Evolutionary conservation across 1,140 invertebrate genomes (phyloP).

Genomic region (Diuraphis noxia): DNA sequence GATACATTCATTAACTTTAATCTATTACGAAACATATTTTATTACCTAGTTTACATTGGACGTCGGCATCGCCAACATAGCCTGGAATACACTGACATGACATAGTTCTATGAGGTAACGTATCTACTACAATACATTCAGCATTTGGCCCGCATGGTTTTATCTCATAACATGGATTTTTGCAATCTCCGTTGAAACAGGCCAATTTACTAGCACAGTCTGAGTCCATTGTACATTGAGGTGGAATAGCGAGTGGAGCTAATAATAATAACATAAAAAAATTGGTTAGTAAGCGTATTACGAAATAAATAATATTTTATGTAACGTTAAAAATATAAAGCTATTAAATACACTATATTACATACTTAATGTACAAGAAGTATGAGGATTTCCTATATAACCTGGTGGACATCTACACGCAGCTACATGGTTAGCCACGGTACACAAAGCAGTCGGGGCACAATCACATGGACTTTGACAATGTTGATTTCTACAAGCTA

Average conservation of each 20-base stretch:
- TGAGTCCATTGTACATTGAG: conserved; percentile 76
- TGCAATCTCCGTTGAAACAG: conserved; percentile 78
- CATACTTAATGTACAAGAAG: conserved; percentile 68
- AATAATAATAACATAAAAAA: conserved; percentile 35
- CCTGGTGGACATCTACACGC: conserved; percentile 81
- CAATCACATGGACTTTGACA: conserved; percentile 82
- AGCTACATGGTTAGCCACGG: conserved; percentile 75
- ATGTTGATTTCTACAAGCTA: conserved; percentile 74
- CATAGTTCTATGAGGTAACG: conserved; percentile 82
- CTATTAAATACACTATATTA: conserved; percentile 36
- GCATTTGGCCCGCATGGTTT: conserved; percentile 81
- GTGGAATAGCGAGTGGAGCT: conserved; percentile 63
- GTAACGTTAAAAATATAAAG: neutral
- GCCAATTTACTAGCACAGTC: conserved; percentile 83
- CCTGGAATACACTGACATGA: conserved; percentile 81
- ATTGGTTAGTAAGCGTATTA: neutral
- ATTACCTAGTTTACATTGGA: conserved; percentile 76
- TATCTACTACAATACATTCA: conserved; percentile 79
- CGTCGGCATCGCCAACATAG: conserved; percentile 80
- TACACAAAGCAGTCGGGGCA: conserved; percentile 72
- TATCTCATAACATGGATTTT: conserved; percentile 78
- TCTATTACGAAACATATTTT: neutral
- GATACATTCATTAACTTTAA: neutral
- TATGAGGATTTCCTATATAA: conserved; percentile 76
- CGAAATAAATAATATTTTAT: neutral